phyloP scores from a whole-genome alignment of 2,113 vertebrate genomes.

The Pipra filicauda region DNA sequence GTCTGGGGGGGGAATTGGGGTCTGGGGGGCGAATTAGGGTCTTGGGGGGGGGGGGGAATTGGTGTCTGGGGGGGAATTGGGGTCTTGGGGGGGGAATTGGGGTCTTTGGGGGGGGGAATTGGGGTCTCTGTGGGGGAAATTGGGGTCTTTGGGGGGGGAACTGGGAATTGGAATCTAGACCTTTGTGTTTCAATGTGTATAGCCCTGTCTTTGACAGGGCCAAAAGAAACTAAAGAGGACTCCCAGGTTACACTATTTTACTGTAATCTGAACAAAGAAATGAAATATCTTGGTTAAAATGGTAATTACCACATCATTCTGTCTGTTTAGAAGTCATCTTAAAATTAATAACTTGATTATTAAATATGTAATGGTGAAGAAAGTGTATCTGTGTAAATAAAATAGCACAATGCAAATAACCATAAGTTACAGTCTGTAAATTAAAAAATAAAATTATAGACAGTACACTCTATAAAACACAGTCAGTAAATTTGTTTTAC shows the following conservation, averaged over 20 bases:
- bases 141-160: too few relatives aligned
- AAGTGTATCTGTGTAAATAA: slow-evolving; percentile 42
- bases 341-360: neutral
- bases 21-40: too few relatives aligned
- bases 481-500: slow-evolving; percentile 59
- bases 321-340: slow-evolving; percentile 16
- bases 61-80: too few relatives aligned
- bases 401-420: slow-evolving; percentile 43
- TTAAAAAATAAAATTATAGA: slow-evolving; percentile 45
- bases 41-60: too few relatives aligned
- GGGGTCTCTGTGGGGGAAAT: too few relatives aligned
- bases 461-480: slow-evolving; percentile 47
- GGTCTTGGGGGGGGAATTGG: too few relatives aligned
- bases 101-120: too few relatives aligned
- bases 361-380: neutral
- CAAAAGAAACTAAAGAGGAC: neutral
- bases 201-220: neutral
- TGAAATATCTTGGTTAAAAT: neutral
- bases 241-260: neutral
- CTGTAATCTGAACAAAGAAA: neutral
- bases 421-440: slow-evolving; percentile 38
- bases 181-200: neutral
- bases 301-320: slow-evolving; percentile 30
- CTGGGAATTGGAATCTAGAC: neutral
- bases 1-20: too few relatives aligned